Evolutionary conservation across 2,113 vertebrate species (phyloP).

Genomic region (Reinhardtius hippoglossoides): DNA sequence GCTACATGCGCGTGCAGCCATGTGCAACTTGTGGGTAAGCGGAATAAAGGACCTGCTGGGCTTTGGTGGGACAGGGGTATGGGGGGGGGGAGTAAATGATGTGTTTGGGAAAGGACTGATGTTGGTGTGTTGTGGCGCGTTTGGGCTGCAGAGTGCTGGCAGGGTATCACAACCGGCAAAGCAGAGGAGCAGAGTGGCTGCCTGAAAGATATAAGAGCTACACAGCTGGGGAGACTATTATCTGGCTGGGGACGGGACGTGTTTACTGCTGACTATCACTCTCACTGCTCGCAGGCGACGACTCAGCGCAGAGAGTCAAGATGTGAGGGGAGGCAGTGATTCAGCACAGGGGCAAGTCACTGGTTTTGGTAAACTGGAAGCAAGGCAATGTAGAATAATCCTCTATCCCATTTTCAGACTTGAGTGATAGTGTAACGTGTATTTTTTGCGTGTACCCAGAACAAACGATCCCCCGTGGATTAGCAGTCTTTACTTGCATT

Average conservation of each 20-base stretch:
- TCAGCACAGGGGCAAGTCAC: constrained; percentile 1
- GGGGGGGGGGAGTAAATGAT: constrained; percentile 53
- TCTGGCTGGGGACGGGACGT: constrained; percentile 48
- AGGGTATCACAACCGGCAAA: constrained; percentile 47
- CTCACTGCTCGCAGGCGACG: constrained; percentile 37
- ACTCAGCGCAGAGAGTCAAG: constrained; percentile 10
- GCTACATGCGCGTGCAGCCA: constrained; percentile 4
- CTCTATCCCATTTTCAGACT: not conserved
- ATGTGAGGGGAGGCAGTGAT: constrained; percentile 4
- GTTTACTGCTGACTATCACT: constrained; percentile 65
- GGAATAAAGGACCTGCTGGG: constrained; percentile 39
- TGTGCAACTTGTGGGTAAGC: constrained; percentile 34
- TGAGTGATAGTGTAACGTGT: not conserved
- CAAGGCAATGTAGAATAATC: not conserved
- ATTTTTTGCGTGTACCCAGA: too few species aligned
- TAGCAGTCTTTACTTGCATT: not conserved
- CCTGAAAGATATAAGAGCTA: constrained; percentile 51
- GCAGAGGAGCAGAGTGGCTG: constrained; percentile 24
- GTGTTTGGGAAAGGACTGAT: constrained; percentile 56
- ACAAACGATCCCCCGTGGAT: not conserved
- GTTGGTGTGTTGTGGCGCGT: constrained; percentile 28
- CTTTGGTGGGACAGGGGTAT: constrained; percentile 30
- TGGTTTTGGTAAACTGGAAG: not conserved
- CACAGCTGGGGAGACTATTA: constrained; percentile 58
- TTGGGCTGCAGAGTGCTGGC: constrained; percentile 35